Percentiles rank a stretch among this genome's conserved stretches.
Conservation (phyloP, 1,140 invertebrate genomes). For the Bombus waltoni region DNA sequence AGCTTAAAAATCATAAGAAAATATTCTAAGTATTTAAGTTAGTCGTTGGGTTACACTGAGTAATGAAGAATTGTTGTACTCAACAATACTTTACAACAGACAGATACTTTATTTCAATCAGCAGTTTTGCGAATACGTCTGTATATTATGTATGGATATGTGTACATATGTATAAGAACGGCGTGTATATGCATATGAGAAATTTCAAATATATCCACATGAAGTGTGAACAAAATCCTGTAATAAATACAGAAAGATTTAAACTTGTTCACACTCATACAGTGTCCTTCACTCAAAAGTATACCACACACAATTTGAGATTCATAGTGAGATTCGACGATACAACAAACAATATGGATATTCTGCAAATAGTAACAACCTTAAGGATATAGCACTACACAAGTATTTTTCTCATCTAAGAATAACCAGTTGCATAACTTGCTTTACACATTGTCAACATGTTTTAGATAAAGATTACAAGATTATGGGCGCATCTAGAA, state of each 20-base stretch:
- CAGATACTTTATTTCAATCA: conserved; percentile 81
- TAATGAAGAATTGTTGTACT: conserved; percentile 43
- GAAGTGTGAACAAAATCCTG: conserved; percentile 66
- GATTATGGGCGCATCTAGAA: conserved; percentile 57
- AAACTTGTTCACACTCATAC: conserved; percentile 69
- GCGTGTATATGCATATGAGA: conserved; percentile 60
- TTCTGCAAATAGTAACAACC: conserved; percentile 70
- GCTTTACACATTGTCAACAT: conserved; percentile 65
- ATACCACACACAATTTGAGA: conserved; percentile 53
- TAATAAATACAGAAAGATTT: conserved; percentile 55
- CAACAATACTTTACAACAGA: conserved; percentile 77
- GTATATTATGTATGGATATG: conserved; percentile 74
- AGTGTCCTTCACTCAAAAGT: conserved; percentile 51
- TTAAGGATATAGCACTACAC: conserved; percentile 63
- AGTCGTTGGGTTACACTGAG: conserved; percentile 19
- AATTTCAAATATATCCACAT: conserved; percentile 54
- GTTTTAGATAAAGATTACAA: conserved; percentile 61
- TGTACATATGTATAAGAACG: conserved; percentile 70
- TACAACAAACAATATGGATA: conserved; percentile 67
- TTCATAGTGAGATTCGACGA: conserved; percentile 62
- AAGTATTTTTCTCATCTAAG: conserved; percentile 59
- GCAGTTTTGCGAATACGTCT: conserved; percentile 70
- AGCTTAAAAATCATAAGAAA: background rate
- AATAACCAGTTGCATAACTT: conserved; percentile 69
- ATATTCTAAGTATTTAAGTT: background rate